Base-by-base conservation (phyloP, 2,797 vertebrate genomes). In the Channallabes apus region DNA sequence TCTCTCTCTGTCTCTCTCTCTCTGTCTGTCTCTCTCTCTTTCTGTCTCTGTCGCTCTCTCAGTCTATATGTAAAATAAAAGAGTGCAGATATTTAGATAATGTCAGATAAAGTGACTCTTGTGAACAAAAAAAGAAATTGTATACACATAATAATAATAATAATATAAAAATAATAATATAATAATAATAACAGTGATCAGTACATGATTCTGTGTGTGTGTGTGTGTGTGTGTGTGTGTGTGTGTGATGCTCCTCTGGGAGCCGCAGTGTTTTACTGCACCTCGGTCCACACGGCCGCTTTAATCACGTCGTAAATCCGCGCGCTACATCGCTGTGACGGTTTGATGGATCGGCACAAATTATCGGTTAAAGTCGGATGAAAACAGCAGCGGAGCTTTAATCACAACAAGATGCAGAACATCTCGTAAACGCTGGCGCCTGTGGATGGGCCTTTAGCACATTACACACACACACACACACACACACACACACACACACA, bases 221-320 rank as follows among this genome's bases (percentile, higher is more conserved):
- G 22, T 68, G 27, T 68, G 65, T 35, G 29, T 68, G 29, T 35
- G 6, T 69, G 29, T 35, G n/a, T 76, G 73, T 32, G 73, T 58
- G 27, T n/a, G 2, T 27, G 41, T 5, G 9, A 27, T 54, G 46
- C 15, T 51, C 22, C 5, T n/a, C 41, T 51, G 71, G 51, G 38
- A 14, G 38, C 14, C 7, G 1, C n/a, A 7, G 61, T n/a, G 46
- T 17, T 51, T 32, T 32, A 20, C 51, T 58, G 73, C 73, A 58
- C 27, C 27, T 77, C 54, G 17, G 54, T 59, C 15, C 73, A 77
- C 54, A 35, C 3, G 2, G 12, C 8, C 9, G 9, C 4, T 7
- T 84, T 82, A 86, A 89, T 89, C 61, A 64, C 51, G 35, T 73
- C 9, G 76, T 84, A 84, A 87, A 87, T 87, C 82, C 67, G 24